Base-by-base conservation (phyloP, 2,113 vertebrate genomes). In the Ramphastos sulfuratus region DNA sequence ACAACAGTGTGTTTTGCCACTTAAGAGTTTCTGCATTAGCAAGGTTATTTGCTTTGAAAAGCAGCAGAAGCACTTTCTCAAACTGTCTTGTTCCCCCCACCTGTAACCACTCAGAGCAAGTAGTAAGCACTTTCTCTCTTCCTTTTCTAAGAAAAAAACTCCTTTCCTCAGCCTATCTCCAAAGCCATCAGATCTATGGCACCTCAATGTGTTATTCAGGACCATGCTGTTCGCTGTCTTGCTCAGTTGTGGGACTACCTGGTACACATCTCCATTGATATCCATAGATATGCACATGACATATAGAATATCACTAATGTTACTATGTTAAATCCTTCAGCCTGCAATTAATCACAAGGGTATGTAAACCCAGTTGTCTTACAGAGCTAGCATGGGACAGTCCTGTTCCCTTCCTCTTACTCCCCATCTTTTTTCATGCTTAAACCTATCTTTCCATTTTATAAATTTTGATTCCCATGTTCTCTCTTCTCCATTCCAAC, bases 201-300 rank as follows among this genome's bases (percentile, higher is more conserved):
- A 97, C 85, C 93, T 93, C 93, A 94, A 94, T 98, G 97, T 97
- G 98, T 98, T 98, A 98, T 98, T 98, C 97, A 98, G 97, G 77
- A 80, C 96, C 79, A 94, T 92, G 80, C 89, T 94, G 95, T 82
- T 96, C 94, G 91, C 90, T 39, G 77, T 82, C 35, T 90, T 90
- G 25, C 87, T 96, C 75, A 93, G 70, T 56, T 82, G 20, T 59
- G 30, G 73, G 33, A 67, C 67, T 93, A 94, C 73, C 67, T 91
- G 31, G 50, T 59, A 97, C 14, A 13, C 17, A 92, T 79, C 27
- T 8, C 50, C 31, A 80, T 93, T 89, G 91, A 78, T 64, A 95
- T 44, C 64, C 56, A 81, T 1, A 4, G 30, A 79, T 52, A 69
- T 70, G 15, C 2, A 2, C 23, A 91, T 0, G 9, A 83, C 20